Evolutionary conservation across 2,797 vertebrate genomes (phyloP), one percentile per base, ranked within the genome.

Genomic region (Pachyuromys duprasi): DNA sequence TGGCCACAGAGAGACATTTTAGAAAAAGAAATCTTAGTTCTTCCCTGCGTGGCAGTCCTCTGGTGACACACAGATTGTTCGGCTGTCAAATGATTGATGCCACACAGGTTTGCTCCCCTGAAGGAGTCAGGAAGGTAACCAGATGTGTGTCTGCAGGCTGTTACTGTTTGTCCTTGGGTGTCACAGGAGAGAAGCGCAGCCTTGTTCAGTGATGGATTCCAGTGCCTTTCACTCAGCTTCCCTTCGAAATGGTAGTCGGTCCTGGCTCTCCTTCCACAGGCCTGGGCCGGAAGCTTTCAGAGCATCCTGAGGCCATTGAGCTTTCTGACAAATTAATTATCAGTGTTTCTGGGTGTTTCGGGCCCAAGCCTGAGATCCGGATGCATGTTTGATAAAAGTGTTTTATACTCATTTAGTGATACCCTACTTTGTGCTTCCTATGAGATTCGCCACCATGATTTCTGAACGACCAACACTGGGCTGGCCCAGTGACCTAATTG

Each of bases 41-140:
- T n/a, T 17, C 5, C 26, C 62, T 0, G 65, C 36, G 76, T 75
- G 72, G 62, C 3, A n/a, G n/a, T 76, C 55, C 53, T 80, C 78
- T 65, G 74, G 86, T 75, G 80, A 72, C 70, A 76, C 22, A 18
- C 75, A 62, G 79, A 70, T 89, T 60, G 36, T 60, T 93, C 39
- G 86, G 45, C 67, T 76, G 0, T 90, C 79, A 82, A n/a, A 88
- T 96, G 95, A 96, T 90, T 24, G 90, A 92, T 95, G 74, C 63
- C 70, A 39, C 49, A 24, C 22, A 26, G 15, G 36, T 33, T 65
- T 93, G 80, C 20, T 3, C 82, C 62, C 86, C 14, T 17, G 83
- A 3, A 24, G 87, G 86, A 93, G 60, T 49, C 28, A 39, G 63
- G 70, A 79, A 42, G 36, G 45, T 31, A 80, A 86, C 72, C 90